Base-by-base conservation (phyloP, 2,888 invertebrate species). In the Panopea generosa region DNA sequence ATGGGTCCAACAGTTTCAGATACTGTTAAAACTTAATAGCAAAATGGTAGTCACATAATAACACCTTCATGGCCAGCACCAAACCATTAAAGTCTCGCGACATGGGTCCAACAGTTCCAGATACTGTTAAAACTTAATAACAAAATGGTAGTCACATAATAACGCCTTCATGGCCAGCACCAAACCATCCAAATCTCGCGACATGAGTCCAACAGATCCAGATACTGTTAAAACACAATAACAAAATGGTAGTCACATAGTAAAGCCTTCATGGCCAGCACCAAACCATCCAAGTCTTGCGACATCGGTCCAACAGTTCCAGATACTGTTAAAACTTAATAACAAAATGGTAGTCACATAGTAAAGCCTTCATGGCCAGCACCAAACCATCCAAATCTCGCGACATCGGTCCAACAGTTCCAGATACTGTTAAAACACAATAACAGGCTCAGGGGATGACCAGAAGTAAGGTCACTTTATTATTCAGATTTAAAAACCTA, bases 281-380 rank as follows among this genome's bases (percentile, higher is more conserved):
- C 87, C 27, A 92, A 82, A 14, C 88, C 86, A 26, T 89, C 85
- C 24, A 91, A 89, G 77, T 90, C 90, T 49, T 86, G 74, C 2
- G 90, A 88, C 86, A 93, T 82, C 2, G 93, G 90, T 2, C 93
- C 93, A n/a, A 87, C 73, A 4, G 86, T 83, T 2, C 89, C 81
- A 3, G 62, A 71, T 38, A 92, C 92, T 89, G n/a, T n/a, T n/a
- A n/a, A n/a, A n/a, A n/a, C n/a, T n/a, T n/a, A n/a, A n/a, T n/a
- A n/a, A n/a, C n/a, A 45, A 87, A 89, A 76, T 91, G 86, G 7
- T 75, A 62, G 18, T 88, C 88, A 56, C 85, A 86, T 18, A 91
- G 81, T 6, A 89, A 43, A 18, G 87, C 82, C 59, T 82, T 85
- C 84, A 88, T 86, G 7, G 78, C 77, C 16, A 78, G 20, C 22